Percentiles rank a stretch among this genome's conserved stretches.
phyloP scores from a whole-genome alignment of 2,113 vertebrate genomes.

The Pholis gunnellus region DNA sequence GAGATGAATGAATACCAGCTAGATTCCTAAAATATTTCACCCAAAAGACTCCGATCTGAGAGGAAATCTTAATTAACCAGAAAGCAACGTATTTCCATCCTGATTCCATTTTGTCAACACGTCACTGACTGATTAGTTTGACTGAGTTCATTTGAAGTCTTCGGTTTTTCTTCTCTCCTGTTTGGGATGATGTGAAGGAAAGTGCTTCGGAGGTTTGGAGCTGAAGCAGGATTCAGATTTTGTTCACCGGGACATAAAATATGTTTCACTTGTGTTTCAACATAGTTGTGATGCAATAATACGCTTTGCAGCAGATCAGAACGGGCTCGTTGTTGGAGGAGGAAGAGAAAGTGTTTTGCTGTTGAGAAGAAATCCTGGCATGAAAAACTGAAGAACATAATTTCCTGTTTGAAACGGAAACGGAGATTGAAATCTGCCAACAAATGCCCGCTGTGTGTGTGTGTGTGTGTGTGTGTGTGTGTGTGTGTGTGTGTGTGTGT shows the following conservation, averaged over 20 bases:
- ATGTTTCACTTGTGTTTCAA: not conserved
- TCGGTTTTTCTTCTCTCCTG: not conserved
- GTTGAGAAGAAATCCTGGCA: slow-evolving; percentile 6
- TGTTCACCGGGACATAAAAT: not conserved
- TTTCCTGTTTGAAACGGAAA: slow-evolving; percentile 14
- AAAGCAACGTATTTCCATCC: no score
- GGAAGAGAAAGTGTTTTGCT: slow-evolving; percentile 10
- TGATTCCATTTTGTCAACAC: not conserved
- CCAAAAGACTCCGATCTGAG: no score
- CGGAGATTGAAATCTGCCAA: not conserved
- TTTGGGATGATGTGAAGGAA: not conserved
- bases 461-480: not conserved
- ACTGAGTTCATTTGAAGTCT: no score
- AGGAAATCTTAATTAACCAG: no score
- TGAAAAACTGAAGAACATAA: not conserved
- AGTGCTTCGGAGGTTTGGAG: no score
- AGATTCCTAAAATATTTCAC: not conserved
- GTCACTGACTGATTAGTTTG: not conserved
- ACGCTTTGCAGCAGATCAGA: not conserved
- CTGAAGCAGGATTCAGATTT: not conserved
- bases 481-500: slow-evolving; percentile 4
- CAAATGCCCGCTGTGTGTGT: not conserved
- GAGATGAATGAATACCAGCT: not conserved
- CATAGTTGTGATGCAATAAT: slow-evolving; percentile 24
- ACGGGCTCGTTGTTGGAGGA: slow-evolving; percentile 18